Evolutionary conservation across 64 coral and sea anemone species (phyloP).

Genomic region (Dendronephthya gigantea): DNA sequence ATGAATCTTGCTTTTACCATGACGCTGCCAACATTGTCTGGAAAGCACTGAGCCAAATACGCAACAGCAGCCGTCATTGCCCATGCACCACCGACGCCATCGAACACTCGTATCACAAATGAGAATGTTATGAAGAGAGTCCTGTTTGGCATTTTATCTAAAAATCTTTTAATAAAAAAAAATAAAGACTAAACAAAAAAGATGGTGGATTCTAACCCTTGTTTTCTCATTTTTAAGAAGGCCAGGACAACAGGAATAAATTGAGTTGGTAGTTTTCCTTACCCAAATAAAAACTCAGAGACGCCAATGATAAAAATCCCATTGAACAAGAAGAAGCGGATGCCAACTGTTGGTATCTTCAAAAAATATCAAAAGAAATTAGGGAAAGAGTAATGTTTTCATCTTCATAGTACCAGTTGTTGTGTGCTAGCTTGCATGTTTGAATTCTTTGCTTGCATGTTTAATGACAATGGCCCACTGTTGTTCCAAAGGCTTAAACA

Average conservation of each 20-base stretch:
- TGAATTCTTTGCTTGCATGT: too few species aligned
- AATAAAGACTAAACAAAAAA: not conserved
- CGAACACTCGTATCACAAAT: slow-evolving; percentile 65
- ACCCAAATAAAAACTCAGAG: slow-evolving; percentile 81
- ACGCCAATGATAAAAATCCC: slow-evolving; percentile 73
- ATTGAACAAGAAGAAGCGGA: slow-evolving; percentile 45
- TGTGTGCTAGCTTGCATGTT: too few species aligned
- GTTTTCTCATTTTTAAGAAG: too few species aligned
- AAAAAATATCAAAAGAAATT: not conserved
- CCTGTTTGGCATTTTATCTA: slow-evolving; percentile 50
- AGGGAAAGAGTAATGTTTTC: too few species aligned
- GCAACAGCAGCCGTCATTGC: slow-evolving; percentile 77
- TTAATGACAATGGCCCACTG: too few species aligned
- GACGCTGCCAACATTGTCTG: slow-evolving; percentile 56
- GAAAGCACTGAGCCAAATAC: slow-evolving; percentile 77
- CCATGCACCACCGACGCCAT: slow-evolving; percentile 63
- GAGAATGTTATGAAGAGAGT: slow-evolving; percentile 59
- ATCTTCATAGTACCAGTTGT: too few species aligned
- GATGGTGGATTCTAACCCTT: not conserved
- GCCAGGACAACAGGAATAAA: too few species aligned
- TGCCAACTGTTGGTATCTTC: slow-evolving; percentile 67
- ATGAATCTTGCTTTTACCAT: slow-evolving; percentile 38
- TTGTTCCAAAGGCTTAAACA: too few species aligned
- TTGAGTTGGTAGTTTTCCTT: too few species aligned
- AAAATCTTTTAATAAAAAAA: slow-evolving; percentile 46